Evolutionary conservation across 2,113 vertebrate genomes (phyloP).

Genomic region (Gorsachius goisagi): DNA sequence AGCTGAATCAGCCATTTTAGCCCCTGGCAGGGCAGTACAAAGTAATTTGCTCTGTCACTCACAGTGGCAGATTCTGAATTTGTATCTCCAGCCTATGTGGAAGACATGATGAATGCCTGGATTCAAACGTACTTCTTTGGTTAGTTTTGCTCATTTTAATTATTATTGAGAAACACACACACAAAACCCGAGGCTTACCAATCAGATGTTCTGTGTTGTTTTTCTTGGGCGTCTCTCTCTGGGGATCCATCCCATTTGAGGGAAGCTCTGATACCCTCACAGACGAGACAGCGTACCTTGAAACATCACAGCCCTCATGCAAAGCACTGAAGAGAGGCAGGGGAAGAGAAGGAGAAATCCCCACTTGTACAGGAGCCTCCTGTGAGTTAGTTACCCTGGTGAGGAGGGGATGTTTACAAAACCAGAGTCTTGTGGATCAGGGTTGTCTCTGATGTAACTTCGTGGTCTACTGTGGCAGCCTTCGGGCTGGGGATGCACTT

Average conservation of each 20-base stretch:
- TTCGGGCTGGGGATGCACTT: not conserved
- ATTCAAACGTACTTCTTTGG: not conserved
- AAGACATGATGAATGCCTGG: not conserved
- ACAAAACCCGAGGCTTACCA: conserved; percentile 70
- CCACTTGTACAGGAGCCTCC: not conserved
- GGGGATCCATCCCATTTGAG: conserved; percentile 46
- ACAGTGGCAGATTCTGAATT: not conserved
- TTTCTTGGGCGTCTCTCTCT: conserved; percentile 24
- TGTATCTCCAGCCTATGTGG: not conserved
- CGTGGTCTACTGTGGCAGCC: fast-evolving
- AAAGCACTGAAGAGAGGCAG: not conserved
- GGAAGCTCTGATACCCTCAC: not conserved
- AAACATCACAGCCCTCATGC: not conserved
- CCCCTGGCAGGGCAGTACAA: not conserved
- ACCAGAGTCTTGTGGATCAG: not conserved
- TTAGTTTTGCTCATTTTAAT: not conserved
- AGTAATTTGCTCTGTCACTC: not conserved
- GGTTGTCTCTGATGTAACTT: not conserved
- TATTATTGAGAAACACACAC: not conserved
- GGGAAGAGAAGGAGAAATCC: not conserved
- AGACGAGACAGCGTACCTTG: not conserved
- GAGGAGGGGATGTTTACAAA: conserved; percentile 19
- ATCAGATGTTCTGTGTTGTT: conserved; percentile 74
- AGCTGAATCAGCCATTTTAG: not conserved
- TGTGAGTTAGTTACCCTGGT: conserved; percentile 28